Conservation (phyloP, 2,888 invertebrate genomes). For the Meliscaeva auricollis region DNA sequence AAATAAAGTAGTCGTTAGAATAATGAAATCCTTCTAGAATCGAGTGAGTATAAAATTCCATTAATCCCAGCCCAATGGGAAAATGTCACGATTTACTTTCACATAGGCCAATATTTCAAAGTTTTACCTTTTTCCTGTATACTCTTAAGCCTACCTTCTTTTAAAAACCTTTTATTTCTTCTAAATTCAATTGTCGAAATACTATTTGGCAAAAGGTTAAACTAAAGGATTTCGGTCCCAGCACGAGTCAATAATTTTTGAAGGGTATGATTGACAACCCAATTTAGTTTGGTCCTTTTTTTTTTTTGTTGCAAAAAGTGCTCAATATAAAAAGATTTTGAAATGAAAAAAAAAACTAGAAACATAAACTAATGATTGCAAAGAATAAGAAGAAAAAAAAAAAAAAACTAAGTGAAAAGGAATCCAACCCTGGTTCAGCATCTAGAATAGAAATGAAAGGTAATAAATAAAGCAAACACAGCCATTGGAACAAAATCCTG, state of each 20-base stretch:
- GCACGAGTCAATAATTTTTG: constrained; percentile 50
- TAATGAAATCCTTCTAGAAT: constrained; percentile 41
- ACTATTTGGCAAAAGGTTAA: constrained; percentile 49
- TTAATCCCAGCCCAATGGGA: constrained; percentile 45
- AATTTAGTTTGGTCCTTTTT: constrained; percentile 15
- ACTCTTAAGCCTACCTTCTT: not conserved
- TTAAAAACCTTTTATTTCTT: constrained; percentile 24
- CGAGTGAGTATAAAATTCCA: constrained; percentile 43
- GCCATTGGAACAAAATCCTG: constrained; percentile 58
- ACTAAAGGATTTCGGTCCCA: constrained; percentile 46
- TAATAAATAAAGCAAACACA: constrained; percentile 58
- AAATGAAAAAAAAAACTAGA: constrained; percentile 42
- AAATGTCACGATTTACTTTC: constrained; percentile 54
- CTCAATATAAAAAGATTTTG: constrained; percentile 42
- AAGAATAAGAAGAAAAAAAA: constrained; percentile 25
- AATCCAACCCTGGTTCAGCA: not conserved
- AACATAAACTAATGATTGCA: constrained; percentile 68
- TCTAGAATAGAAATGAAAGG: constrained; percentile 7
- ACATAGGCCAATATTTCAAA: constrained; percentile 50
- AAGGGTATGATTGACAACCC: constrained; percentile 41
- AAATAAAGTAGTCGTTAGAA: not conserved
- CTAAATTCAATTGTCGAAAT: constrained; percentile 57
- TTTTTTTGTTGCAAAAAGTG: constrained; percentile 28
- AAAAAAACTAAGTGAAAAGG: constrained; percentile 26
- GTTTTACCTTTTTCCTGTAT: not conserved